phyloP scores from a whole-genome alignment of 2,113 vertebrate genomes.

The Natator depressus region DNA sequence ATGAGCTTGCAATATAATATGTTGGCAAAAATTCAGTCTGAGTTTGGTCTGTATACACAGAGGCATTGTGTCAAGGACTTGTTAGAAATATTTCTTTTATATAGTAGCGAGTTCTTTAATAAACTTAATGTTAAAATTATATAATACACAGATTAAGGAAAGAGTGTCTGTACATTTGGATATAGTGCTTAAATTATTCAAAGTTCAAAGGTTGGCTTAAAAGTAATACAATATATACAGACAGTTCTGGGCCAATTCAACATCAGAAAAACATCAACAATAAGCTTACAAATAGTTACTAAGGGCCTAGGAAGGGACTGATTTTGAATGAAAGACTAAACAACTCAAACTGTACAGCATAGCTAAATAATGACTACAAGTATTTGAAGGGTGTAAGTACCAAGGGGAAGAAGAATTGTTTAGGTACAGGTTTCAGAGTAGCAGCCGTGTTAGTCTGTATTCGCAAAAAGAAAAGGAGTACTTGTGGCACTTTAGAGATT shows the following conservation, averaged over 20 bases:
- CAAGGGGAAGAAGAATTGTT: neutral
- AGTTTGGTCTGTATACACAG: neutral
- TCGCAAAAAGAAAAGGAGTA: too few species aligned
- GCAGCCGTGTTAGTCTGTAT: too few species aligned
- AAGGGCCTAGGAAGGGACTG: neutral
- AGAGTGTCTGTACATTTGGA: too few species aligned
- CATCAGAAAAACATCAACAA: neutral
- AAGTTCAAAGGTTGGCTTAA: too few species aligned
- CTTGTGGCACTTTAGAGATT: too few species aligned
- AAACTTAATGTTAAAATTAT: neutral
- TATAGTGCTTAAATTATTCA: too few species aligned
- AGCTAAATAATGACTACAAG: neutral
- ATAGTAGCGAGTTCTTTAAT: neutral
- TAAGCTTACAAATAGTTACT: neutral
- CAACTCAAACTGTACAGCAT: neutral
- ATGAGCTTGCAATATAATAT: neutral
- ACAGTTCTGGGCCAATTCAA: neutral
- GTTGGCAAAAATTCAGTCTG: neutral
- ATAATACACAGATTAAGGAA: too few species aligned
- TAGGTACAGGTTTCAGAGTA: neutral
- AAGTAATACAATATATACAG: neutral
- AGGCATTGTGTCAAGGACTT: neutral
- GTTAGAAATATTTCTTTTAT: neutral
- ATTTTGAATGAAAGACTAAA: neutral
- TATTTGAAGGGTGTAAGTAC: neutral